Percentiles rank a stretch among this genome's conserved stretches.
phyloP scores from a whole-genome alignment of 1,140 invertebrate species.

The Artemia franciscana region DNA sequence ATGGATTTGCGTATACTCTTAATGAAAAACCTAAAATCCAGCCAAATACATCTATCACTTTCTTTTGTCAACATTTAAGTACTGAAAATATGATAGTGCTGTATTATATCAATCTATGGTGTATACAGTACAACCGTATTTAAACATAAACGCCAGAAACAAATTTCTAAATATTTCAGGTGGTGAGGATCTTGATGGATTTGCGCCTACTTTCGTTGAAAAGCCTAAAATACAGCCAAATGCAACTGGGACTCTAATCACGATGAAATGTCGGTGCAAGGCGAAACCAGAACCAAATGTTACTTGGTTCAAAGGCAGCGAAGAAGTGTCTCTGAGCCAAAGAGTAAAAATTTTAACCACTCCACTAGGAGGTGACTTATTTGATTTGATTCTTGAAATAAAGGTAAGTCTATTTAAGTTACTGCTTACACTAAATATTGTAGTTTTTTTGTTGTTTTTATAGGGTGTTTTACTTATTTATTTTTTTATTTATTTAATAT shows the following conservation, averaged over 20 bases:
- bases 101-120: too few species aligned
- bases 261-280: constrained; percentile 85
- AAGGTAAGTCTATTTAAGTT: constrained; percentile 30
- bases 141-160: too few species aligned
- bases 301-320: constrained; percentile 68
- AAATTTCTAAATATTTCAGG: constrained; percentile 7
- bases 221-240: constrained; percentile 94
- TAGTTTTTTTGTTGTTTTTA: background rate
- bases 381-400: constrained; percentile 66
- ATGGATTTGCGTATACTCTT: too few species aligned
- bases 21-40: too few species aligned
- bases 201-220: constrained; percentile 81
- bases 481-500: too few species aligned
- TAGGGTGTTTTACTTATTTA: too few species aligned
- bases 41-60: too few species aligned
- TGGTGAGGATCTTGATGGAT: constrained; percentile 64
- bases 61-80: too few species aligned
- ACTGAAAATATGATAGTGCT: too few species aligned
- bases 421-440: background rate
- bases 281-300: constrained; percentile 71
- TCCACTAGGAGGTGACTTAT: constrained; percentile 54
- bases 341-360: constrained; percentile 58
- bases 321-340: constrained; percentile 54
- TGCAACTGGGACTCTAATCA: constrained; percentile 77
- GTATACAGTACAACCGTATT: too few species aligned